Evolutionary conservation across 2,113 vertebrate species (phyloP).

Genomic region (Periophthalmodon schlosseri): DNA sequence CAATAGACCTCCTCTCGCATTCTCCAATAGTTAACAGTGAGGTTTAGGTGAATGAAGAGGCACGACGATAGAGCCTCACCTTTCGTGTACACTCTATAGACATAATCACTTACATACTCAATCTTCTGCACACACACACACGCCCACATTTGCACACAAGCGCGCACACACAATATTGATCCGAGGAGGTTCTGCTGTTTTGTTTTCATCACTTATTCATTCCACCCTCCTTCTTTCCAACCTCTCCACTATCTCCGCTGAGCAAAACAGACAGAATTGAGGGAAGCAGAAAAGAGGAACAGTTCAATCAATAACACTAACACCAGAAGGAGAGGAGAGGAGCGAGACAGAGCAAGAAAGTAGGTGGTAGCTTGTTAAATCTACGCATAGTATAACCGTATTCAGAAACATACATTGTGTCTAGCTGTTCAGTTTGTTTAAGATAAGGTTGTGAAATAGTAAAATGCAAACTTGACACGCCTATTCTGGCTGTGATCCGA

Average conservation of each 20-base stretch:
- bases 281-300: slow-evolving; percentile 78
- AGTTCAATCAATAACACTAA: slow-evolving; percentile 82
- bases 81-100: slow-evolving; percentile 44
- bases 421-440: slow-evolving; percentile 7
- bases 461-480: not conserved
- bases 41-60: slow-evolving; percentile 65
- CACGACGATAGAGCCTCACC: slow-evolving; percentile 60
- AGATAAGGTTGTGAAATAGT: slow-evolving; percentile 20
- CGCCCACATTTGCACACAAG: slow-evolving; percentile 20
- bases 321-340: slow-evolving; percentile 49
- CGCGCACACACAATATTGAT: slow-evolving; percentile 65
- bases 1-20: slow-evolving; percentile 69
- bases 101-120: slow-evolving; percentile 47
- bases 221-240: slow-evolving; percentile 60
- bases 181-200: slow-evolving; percentile 76
- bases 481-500: not conserved
- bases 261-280: slow-evolving; percentile 78
- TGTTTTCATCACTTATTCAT: slow-evolving; percentile 85
- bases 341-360: slow-evolving; percentile 19
- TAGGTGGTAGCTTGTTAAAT: slow-evolving; percentile 27
- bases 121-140: slow-evolving; percentile 37
- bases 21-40: slow-evolving; percentile 71
- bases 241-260: slow-evolving; percentile 63
- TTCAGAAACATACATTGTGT: slow-evolving; percentile 27
- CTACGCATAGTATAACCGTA: slow-evolving; percentile 25